Base-by-base conservation (phyloP, 1,140 invertebrate genomes). In the Carposina sasakii region DNA sequence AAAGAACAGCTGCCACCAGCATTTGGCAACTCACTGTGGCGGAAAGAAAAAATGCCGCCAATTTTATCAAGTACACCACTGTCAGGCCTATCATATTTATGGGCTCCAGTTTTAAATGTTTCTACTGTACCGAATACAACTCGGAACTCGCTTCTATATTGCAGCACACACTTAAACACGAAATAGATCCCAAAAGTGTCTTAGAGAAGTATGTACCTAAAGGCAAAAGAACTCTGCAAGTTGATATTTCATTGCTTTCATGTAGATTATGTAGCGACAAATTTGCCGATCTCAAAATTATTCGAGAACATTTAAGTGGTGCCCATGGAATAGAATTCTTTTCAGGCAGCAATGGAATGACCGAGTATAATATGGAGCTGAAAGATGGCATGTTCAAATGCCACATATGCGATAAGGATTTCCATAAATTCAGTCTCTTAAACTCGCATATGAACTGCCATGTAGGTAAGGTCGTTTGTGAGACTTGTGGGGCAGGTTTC, bases 401-500 rank as follows among this genome's bases (percentile, higher is more conserved):
- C 51, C 74, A 75, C 23, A 3, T 70, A 17, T 64, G 61, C 33
- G 37, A 19, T 15, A 47, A 54, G 4, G 48, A 45, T 19, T 67
- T 50, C 19, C 48, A 57, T 17, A 58, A 52, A 41, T 75, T 76
- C 23, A 34, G 31, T 1, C 46, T 63, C 3, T 53, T 73, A 16
- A 77, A 71, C 39, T 31, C 46, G 0, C 75, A 81, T 21, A 76
- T 81, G 63, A 71, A 83, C 47, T 68, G 44, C 0, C 78, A 78
- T 17, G 63, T 76, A 1, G 74, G 73, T 5, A 85, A 76, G 17
- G 81, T 81, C 21, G 71, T 76, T 3, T 88, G 87, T 31, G 85
- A 87, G 36, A 65, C 49, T 16, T 87, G 86, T 34, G 78, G 77
- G 1, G 78, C 73, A 1, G 66, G 70, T 0, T 87, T 86, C 44